phyloP scores from a whole-genome alignment of 2,888 invertebrate species.

The Bugulina stolonifera region DNA sequence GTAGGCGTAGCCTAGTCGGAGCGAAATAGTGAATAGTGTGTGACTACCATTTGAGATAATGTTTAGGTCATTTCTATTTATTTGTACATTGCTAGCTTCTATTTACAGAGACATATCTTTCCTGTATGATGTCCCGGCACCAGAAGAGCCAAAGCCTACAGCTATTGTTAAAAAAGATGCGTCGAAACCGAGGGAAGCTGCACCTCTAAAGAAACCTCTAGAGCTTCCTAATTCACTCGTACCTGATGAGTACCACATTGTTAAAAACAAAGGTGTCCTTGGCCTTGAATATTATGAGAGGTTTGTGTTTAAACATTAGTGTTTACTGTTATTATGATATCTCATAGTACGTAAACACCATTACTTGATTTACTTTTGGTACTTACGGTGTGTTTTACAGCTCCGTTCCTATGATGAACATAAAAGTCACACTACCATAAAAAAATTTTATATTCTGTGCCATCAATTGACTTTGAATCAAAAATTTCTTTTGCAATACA shows the following conservation, averaged over 20 bases:
- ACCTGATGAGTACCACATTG: constrained; percentile 52
- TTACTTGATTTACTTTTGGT: too few relatives aligned
- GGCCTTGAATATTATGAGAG: constrained; percentile 50
- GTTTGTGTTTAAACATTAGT: too few relatives aligned
- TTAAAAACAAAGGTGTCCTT: constrained; percentile 50
- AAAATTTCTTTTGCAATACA: neutral
- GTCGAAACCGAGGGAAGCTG: neutral
- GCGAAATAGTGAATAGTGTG: too few relatives aligned
- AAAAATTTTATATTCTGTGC: too few relatives aligned
- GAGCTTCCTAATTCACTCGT: constrained; percentile 50
- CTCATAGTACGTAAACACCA: too few relatives aligned
- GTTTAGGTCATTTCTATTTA: neutral
- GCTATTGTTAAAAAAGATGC: constrained; percentile 22
- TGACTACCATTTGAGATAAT: too few relatives aligned
- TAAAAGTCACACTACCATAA: too few relatives aligned
- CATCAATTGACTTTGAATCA: neutral
- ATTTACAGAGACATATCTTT: constrained; percentile 51
- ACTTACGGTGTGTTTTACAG: too few relatives aligned
- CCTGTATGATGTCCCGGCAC: constrained; percentile 49
- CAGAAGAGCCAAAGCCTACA: constrained; percentile 38
- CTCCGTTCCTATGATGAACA: too few relatives aligned
- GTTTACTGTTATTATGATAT: too few relatives aligned
- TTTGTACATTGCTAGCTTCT: constrained; percentile 16
- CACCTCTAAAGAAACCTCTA: constrained; percentile 35
- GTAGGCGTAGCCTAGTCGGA: too few relatives aligned